Evolutionary conservation across 2,888 invertebrate genomes (phyloP), one percentile per base, ranked within the genome.

Genomic region (Disparrhopalites patrizii): DNA sequence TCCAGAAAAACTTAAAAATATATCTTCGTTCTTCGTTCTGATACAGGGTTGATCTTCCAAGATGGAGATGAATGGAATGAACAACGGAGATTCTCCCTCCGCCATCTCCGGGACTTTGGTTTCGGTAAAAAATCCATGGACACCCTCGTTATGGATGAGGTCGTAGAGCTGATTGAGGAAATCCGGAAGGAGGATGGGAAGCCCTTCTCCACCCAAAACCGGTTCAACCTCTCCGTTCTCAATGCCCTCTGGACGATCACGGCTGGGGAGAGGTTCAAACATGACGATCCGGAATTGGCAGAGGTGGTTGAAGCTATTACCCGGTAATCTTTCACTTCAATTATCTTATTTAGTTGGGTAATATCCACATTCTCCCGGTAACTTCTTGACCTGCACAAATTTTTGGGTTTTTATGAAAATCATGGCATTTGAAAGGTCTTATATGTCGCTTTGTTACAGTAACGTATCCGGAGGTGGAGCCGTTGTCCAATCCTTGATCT

Each of bases 71-170:
- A 71, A 51, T 71, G 70, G 68, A n/a, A 18, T 0, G 73, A 73
- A 51, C 73, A 73, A 36, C 62, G 73, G 15, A 64, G 71, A 15
- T 73, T 73, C 57, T 68, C 70, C 0, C 23, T 72, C 3, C 61
- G 70, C n/a, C 60, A 69, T 20, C 47, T 73, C 1, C 57, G 43
- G 30, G 73, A 73, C 30, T 71, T 70, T 43, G 73, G 71, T 0
- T 72, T 73, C 43, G 73, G 73, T 0, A 70, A 65, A 28, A 65
- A 63, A 30, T 68, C 67, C 8, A 73, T 73, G 70, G 73, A 73
- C 57, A 68, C 10, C 43, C 47, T 73, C 7, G 60, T 73, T 7
- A 47, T 69, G 65, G 71, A 72, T 28, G 73, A 73, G 61, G 66
- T 67, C 1, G 31, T 50, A 0, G 71, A 70, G n/a, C 47, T 73